Evolutionary conservation across 2,888 invertebrate genomes (phyloP), one percentile per base, ranked within the genome.

Genomic region (Orchesella flavescens): DNA sequence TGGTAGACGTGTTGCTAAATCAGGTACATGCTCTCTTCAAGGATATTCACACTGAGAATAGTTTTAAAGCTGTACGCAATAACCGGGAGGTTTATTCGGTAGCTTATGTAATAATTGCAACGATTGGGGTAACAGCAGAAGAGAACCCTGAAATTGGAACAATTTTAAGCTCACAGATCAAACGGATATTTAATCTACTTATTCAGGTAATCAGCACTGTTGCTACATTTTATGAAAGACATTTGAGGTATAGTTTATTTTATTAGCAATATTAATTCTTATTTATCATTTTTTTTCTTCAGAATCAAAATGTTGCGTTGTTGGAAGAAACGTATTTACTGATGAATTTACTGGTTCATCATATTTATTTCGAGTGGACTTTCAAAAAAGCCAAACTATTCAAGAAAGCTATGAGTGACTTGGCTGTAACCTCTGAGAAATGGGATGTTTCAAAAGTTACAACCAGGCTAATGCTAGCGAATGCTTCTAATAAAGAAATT

Each of bases 11-110:
- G 19, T 17, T 86, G 1, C 66, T 86, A 21, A 85, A 76, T 53
- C 74, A 86, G 44, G 74, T 87, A 53, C 49, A 72, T 5, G 15
- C 61, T 12, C 53, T 88, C 0, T 77, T 87, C 0, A 55, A 74
- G 13, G 75, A 75, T 12, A 72, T 86, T 53, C 17, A 61, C 1
- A 15, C 21, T 7, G 74, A 85, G 44, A 53, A 75, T 0, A 55
- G 61, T 0, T 68, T 49, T n/a, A 69, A 76, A 55, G 15, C 24
- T 24, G 15, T 83, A 0, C 74, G 74, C 12, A 69, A 75, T 12
- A 86, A 87, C 72, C 84, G 87, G 13, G 87, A 88, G 63, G 65
- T 88, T n/a, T 86, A 86, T 21, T 84, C 86, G 0, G 77, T 85
- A 55, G 82, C 87, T 13, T 87, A 87, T 43, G 82, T 88, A 15